Percentiles rank a stretch among this genome's conserved stretches.
Evolutionary conservation across 2,113 vertebrate species (phyloP).

Genomic region (Mungos mungo): DNA sequence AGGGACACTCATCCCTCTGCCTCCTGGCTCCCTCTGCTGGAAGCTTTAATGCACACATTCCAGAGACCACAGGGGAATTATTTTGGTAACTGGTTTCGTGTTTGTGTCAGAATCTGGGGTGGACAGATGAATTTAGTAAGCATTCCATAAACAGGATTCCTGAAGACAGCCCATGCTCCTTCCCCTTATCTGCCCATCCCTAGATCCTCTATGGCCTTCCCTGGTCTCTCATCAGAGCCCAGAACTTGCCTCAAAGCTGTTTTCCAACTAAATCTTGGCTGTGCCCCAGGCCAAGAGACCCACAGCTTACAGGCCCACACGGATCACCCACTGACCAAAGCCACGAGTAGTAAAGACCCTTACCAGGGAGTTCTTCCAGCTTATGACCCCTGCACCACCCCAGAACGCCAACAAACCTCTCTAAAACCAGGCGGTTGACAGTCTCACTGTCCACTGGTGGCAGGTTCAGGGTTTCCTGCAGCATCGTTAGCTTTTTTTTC

Average conservation of each 20-base stretch:
- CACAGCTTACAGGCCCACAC: background rate
- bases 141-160: background rate
- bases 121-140: background rate
- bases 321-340: background rate
- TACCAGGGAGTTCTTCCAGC: background rate
- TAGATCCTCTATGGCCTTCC: background rate
- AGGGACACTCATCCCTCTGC: background rate
- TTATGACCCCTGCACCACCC: background rate
- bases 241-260: background rate
- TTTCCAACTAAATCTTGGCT: background rate
- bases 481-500: slow-evolving; percentile 94
- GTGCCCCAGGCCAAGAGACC: background rate
- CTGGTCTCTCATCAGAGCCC: background rate
- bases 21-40: slow-evolving; percentile 70
- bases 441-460: slow-evolving; percentile 92
- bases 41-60: background rate
- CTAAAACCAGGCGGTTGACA: slow-evolving; percentile 93
- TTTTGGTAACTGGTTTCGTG: background rate
- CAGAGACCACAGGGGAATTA: background rate
- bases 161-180: background rate
- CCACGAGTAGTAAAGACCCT: background rate
- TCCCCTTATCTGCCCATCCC: background rate
- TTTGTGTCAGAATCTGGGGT: slow-evolving; percentile 5
- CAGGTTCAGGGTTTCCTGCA: slow-evolving; percentile 95
- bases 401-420: slow-evolving; percentile 88